Evolutionary conservation across 2,888 invertebrate species (phyloP), one percentile per base, ranked within the genome.

Genomic region (Furcula furcula): DNA sequence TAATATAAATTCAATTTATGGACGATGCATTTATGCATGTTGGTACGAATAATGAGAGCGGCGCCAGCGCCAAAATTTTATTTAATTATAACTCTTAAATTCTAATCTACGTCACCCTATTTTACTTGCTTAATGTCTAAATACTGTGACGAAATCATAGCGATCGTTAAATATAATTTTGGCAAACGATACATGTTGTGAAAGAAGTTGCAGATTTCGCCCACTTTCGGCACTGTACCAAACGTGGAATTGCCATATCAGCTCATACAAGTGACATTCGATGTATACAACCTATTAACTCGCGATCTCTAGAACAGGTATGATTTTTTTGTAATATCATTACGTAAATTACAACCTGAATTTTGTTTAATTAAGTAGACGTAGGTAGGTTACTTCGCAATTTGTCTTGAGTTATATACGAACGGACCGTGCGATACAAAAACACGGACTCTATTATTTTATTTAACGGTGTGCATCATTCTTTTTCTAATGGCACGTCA

Each of bases 1-100:
- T 60, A 57, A 46, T 46, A 65, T 60, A 65, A 67, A 68, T 68
- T 63, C 39, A 64, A 65, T 64, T 60, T 55, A 65, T 59, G 54
- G 50, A 46, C 46, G 56, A 37, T 61, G 55, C 53, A 55, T 46
- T 42, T 35, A 47, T 44, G 39, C 44, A 27, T 45, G 47, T 47
- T 43, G 12, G 42, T 35, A 47, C 44, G 39, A 43, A 27, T 45
- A 46, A 47, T 43, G 12, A 7, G 10, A 12, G 23, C 23, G 23
- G 7, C 4, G 20, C 21, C 21, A 21, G 58, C 50, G 65, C 72
- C 75, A 76, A 68, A 45, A 49, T 44, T 41, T 38, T 36, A 36
- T 54, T 58, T 65, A 68, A 62, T 61, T 60, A 61, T 59, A 63
- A 40, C 46, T 36, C 41, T 48, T 42, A 48, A 50, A 40, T 37